Evolutionary conservation across 2,888 invertebrate species (phyloP).

Genomic region (Cenopis cana): DNA sequence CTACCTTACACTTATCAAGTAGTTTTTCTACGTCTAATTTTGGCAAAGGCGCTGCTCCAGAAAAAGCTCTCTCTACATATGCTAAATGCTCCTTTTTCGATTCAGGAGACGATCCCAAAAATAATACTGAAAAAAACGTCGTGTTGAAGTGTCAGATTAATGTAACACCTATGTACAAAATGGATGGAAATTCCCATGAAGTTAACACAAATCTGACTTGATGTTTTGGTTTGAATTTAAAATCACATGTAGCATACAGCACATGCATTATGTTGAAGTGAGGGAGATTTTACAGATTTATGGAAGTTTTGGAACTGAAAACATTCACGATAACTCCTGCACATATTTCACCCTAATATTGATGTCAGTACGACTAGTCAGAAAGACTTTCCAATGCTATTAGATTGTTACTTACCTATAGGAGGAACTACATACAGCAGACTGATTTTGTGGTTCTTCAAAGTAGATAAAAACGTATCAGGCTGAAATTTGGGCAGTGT

Average conservation of each 20-base stretch:
- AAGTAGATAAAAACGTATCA: conserved; percentile 85
- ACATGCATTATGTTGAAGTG: no score
- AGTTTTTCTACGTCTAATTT: conserved; percentile 81
- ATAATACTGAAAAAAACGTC: conserved; percentile 81
- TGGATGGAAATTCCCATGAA: no score
- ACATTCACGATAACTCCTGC: no score
- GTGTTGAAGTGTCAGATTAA: background rate
- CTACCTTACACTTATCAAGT: conserved; percentile 71
- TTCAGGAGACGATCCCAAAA: conserved; percentile 87
- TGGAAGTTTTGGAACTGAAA: no score
- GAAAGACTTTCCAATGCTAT: no score
- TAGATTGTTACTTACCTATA: conserved; percentile 78
- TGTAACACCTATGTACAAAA: no score
- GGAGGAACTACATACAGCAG: conserved; percentile 90
- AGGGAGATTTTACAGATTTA: no score
- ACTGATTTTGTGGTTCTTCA: conserved; percentile 86
- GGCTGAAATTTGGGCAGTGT: conserved; percentile 90
- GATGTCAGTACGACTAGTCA: no score
- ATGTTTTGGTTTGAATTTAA: background rate
- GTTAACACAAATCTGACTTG: background rate
- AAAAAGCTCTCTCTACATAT: conserved; percentile 78
- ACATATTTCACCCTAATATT: no score
- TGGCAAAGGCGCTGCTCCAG: conserved; percentile 89
- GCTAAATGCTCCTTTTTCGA: conserved; percentile 84
- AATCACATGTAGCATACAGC: no score